A percentile compares a stretch with the other conserved stretches of the same genome.
phyloP scores from a whole-genome alignment of 2,113 vertebrate species.

The Cisticola juncidis region DNA sequence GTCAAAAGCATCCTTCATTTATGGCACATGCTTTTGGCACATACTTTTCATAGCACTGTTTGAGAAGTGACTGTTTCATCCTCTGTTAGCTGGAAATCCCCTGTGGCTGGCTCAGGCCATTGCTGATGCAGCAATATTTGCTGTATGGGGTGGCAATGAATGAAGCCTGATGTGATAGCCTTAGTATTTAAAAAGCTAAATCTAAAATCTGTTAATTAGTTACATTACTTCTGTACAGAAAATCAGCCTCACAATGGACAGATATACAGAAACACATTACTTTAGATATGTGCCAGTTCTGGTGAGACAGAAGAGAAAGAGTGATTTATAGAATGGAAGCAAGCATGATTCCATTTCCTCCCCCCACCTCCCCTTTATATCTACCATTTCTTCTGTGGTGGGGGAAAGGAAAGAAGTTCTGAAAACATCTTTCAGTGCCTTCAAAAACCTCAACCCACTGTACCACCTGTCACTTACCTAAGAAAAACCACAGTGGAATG shows the following conservation, averaged over 20 bases:
- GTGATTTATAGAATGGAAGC: neutral
- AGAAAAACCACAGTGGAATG: neutral
- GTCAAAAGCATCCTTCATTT: neutral
- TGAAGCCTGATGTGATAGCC: neutral
- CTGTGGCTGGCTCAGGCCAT: neutral
- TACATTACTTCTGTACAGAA: neutral
- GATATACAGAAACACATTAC: neutral
- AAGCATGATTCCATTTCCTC: neutral
- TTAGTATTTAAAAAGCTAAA: neutral
- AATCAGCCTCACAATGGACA: neutral
- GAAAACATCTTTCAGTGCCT: neutral
- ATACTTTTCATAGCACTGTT: neutral
- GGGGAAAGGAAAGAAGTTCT: neutral
- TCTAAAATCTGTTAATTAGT: neutral
- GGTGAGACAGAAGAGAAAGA: neutral
- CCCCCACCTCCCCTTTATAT: neutral
- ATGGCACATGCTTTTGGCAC: neutral
- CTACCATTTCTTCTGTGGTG: neutral
- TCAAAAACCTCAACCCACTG: neutral
- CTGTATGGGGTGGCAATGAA: rapidly evolving
- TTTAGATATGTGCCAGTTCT: neutral
- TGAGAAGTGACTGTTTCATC: neutral
- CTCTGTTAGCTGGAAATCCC: neutral
- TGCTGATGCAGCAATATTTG: neutral
- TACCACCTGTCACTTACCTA: neutral